A percentile compares a stretch with the other conserved stretches of the same genome.
These are phyloP conservation scores for Sthenelais limicola DNA, from an alignment of 2,888 invertebrate species.

Conservation along the genomic window DNA sequence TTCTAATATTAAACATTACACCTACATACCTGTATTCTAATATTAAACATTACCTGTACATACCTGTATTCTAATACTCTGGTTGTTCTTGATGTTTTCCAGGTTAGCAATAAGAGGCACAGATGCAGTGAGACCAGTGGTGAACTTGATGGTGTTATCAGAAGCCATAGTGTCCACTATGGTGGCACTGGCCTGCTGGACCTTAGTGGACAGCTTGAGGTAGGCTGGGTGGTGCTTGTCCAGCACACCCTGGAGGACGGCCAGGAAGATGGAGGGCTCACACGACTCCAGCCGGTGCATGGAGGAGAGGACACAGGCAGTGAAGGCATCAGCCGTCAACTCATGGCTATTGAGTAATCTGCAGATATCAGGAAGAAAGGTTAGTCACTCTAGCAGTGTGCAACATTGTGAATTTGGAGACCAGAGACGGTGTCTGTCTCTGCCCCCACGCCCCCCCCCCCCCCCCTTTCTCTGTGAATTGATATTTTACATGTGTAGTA, in stretches of 20 bases:
- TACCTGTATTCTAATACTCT: constrained; percentile 85
- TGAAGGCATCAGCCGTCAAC: constrained; percentile 84
- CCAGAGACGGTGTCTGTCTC: no score
- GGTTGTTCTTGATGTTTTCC: constrained; percentile 82
- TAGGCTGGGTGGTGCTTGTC: constrained; percentile 36
- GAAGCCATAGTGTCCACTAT: constrained; percentile 87
- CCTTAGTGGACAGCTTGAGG: constrained; percentile 50
- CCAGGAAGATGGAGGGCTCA: constrained; percentile 58
- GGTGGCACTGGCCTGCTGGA: constrained; percentile 68
- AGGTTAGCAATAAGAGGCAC: constrained; percentile 91
- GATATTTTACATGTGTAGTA: no score
- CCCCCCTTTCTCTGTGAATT: no score
- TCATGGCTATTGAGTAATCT: constrained; percentile 74
- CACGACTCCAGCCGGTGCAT: constrained; percentile 58
- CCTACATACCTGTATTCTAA: no score
- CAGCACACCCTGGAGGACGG: constrained; percentile 49
- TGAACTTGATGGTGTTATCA: constrained; percentile 88
- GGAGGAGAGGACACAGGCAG: constrained; percentile 84
- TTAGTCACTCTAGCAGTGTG: no score
- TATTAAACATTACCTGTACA: no score
- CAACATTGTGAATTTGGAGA: no score
- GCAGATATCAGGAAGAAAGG: no score
- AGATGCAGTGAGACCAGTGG: constrained; percentile 91
- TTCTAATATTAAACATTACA: no score
- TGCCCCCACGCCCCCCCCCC: no score